Evolutionary conservation across 2,113 vertebrate genomes (phyloP), one percentile per base, ranked within the genome.

Genomic region (Numenius arquata): DNA sequence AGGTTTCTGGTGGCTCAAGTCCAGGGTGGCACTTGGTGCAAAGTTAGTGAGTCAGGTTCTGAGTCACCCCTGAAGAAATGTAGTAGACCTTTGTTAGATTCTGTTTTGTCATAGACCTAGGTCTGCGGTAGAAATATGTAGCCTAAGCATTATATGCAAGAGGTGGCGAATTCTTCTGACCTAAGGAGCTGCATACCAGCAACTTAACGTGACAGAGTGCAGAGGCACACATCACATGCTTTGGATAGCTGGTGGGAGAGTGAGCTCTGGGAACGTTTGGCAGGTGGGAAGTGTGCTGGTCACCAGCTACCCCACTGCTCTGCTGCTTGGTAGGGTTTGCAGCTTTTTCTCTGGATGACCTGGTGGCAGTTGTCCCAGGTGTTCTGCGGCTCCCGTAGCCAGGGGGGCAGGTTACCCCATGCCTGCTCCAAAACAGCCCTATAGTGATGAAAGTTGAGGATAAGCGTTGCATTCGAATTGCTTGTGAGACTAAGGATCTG

Each of bases 1-100:
- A 88, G 77, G 68, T 88, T 95, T 88, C 66, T 82, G 65, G 5
- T 93, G 93, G 91, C 90, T 93, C 34, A 12, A 36, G 68, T 87
- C 52, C 76, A 79, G 62, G 48, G 36, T 81, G 80, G 59, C 75
- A 76, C 61, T 40, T 91, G 74, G 38, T 91, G 84, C 48, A 38
- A 74, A 75, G 41, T 67, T 77, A n/a, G 41, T 85, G 89, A 95
- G 58, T 95, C 88, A 80, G 77, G 8, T 59, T 96, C 47, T 95
- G 91, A 94, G 81, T 97, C 85, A 95, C 52, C 95, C 30, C 72
- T 79, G 43, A 79, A 50, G 68, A 65, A 17, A 8, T 34, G 45
- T 17, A 32, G 29, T 62, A 71, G 77, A 85, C 59, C 77, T 66
- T 45, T 36, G 32, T 82, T 70, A 12, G 3, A 9, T 61, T 88